Conservation (phyloP, 2,113 vertebrate genomes). For the Sakesphorus luctuosus region DNA sequence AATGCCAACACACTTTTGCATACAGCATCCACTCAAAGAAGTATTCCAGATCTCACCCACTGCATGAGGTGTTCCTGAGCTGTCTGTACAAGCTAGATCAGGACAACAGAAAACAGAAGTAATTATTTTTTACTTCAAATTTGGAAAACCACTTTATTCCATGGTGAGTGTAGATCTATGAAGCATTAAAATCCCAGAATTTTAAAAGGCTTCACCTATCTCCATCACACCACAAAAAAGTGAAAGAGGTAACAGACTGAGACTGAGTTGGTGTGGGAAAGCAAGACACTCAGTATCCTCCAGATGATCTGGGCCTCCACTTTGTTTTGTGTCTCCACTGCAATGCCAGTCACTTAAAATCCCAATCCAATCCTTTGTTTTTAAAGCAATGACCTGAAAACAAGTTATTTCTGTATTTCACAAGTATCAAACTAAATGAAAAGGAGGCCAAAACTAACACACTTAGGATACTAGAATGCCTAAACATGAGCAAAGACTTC, state of each 20-base stretch:
- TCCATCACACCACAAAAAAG: background rate
- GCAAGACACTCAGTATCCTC: background rate
- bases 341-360: background rate
- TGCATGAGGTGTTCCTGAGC: conserved; percentile 81
- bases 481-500: background rate
- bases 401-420: background rate
- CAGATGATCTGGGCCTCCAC: background rate
- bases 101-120: background rate
- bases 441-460: background rate
- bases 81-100: conserved; percentile 91
- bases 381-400: background rate
- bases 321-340: background rate
- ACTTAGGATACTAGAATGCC: background rate
- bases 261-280: background rate
- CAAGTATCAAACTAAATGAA: background rate
- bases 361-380: background rate
- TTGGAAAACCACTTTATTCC: background rate
- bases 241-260: background rate
- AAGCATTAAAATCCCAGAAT: background rate
- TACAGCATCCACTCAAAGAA: conserved; percentile 87
- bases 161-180: background rate
- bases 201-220: background rate
- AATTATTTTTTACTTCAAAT: background rate
- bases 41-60: conserved; percentile 91
- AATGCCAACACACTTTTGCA: conserved; percentile 87